These are phyloP conservation scores for Phataginus tricuspis DNA, from an alignment of 2,797 vertebrate genomes.

Conservation along the genomic window DNA sequence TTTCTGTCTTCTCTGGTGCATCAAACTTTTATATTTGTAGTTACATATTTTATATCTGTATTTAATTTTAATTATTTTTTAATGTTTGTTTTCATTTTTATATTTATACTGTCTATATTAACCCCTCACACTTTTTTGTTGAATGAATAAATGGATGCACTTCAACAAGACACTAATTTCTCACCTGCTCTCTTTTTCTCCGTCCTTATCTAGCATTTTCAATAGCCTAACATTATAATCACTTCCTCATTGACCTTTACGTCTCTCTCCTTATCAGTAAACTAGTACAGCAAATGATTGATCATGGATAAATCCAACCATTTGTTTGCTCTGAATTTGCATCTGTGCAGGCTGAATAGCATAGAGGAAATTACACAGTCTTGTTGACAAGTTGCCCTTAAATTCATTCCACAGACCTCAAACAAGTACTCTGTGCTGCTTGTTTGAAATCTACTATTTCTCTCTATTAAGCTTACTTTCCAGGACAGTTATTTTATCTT, in stretches of 20 bases:
- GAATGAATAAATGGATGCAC: slow-evolving; percentile 34
- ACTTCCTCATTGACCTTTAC: neutral
- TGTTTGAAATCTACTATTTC: slow-evolving; percentile 45
- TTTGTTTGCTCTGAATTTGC: slow-evolving; percentile 41
- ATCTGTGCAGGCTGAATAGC: slow-evolving; percentile 25
- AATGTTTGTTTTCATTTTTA: neutral
- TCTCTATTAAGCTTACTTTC: neutral
- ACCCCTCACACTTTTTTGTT: slow-evolving; percentile 9
- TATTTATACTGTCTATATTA: slow-evolving; percentile 24
- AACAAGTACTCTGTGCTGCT: slow-evolving; percentile 39
- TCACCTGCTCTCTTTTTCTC: neutral
- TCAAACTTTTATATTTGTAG: neutral
- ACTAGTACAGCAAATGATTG: slow-evolving; percentile 17
- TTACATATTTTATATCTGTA: neutral
- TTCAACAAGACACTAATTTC: neutral
- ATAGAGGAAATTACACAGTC: slow-evolving; percentile 26
- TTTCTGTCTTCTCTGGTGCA: neutral
- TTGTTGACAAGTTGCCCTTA: neutral
- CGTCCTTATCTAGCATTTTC: slow-evolving; percentile 27
- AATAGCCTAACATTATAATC: neutral
- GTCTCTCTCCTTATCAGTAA: neutral
- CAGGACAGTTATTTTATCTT: slow-evolving; percentile 26
- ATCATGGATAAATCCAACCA: slow-evolving; percentile 43
- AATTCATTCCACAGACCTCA: slow-evolving; percentile 52
- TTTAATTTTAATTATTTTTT: slow-evolving; percentile 20